Evolutionary conservation across 2,888 invertebrate genomes (phyloP).

Genomic region (Notodonta dromedarius): DNA sequence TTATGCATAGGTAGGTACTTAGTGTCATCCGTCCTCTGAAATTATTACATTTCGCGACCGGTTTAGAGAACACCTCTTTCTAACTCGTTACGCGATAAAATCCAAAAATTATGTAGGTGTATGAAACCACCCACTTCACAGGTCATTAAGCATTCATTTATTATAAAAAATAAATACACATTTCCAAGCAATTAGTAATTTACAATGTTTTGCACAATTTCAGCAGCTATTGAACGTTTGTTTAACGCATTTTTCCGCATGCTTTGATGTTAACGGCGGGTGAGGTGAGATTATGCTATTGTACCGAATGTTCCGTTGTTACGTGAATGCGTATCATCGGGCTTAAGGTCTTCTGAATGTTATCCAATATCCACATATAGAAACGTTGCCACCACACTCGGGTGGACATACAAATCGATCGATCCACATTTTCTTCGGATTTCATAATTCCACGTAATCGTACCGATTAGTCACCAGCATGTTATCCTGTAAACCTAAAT

Average conservation of each 20-base stretch:
- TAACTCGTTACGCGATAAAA: too few species aligned
- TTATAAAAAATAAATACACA: neutral
- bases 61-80: too few species aligned
- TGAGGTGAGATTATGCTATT: neutral
- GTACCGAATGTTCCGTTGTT: conserved; percentile 26
- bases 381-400: neutral
- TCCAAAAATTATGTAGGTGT: too few species aligned
- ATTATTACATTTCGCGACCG: too few species aligned
- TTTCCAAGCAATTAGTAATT: neutral
- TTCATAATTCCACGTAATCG: conserved; percentile 25
- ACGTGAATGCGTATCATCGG: conserved; percentile 19
- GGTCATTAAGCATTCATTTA: neutral
- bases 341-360: conserved; percentile 13
- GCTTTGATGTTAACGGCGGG: conserved; percentile 19
- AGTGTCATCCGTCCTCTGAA: too few species aligned
- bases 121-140: too few species aligned
- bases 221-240: conserved; percentile 15
- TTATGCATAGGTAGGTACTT: too few species aligned
- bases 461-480: conserved; percentile 5
- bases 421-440: conserved; percentile 30
- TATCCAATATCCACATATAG: too few species aligned
- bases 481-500: conserved; percentile 9
- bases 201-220: conserved; percentile 13
- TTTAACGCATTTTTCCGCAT: conserved; percentile 2
- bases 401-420: conserved; percentile 34